phyloP scores from a whole-genome alignment of 2,797 vertebrate genomes.

The Otolemur crassicaudatus region DNA sequence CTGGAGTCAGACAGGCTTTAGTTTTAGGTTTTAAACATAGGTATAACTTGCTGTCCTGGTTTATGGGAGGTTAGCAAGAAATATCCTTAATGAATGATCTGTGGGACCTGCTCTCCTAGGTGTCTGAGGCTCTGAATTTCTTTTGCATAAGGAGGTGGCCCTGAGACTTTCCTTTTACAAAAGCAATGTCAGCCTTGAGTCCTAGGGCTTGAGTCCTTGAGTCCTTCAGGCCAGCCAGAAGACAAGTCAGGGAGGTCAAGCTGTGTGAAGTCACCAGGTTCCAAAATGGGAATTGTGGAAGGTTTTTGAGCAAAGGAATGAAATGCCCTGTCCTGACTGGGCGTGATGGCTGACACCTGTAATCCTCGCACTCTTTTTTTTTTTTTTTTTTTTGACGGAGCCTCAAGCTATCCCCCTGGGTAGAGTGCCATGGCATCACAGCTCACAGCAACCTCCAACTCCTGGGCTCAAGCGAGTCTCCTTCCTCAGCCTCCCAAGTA shows the following conservation, averaged over 20 bases:
- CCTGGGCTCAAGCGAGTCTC: too few species aligned
- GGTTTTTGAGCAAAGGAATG: neutral
- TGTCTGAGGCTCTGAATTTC: neutral
- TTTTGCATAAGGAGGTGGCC: neutral
- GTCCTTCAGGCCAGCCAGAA: too few species aligned
- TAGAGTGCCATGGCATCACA: too few species aligned
- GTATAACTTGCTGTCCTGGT: neutral
- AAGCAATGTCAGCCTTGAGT: neutral
- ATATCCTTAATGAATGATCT: neutral
- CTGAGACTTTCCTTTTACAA: neutral
- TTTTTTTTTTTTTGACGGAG: too few species aligned
- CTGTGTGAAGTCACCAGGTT: neutral
- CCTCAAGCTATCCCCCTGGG: too few species aligned
- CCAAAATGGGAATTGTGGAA: neutral
- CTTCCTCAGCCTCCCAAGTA: too few species aligned
- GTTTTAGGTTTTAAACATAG: neutral
- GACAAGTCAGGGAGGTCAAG: too few species aligned
- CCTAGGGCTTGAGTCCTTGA: neutral
- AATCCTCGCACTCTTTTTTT: too few species aligned
- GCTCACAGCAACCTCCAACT: too few species aligned
- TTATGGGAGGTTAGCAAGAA: neutral
- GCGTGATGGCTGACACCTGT: too few species aligned
- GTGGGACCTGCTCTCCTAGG: neutral
- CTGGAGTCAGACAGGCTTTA: neutral
- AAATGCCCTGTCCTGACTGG: too few species aligned